Conservation (phyloP, 2,797 vertebrate species). For the Gallinago stenura region DNA sequence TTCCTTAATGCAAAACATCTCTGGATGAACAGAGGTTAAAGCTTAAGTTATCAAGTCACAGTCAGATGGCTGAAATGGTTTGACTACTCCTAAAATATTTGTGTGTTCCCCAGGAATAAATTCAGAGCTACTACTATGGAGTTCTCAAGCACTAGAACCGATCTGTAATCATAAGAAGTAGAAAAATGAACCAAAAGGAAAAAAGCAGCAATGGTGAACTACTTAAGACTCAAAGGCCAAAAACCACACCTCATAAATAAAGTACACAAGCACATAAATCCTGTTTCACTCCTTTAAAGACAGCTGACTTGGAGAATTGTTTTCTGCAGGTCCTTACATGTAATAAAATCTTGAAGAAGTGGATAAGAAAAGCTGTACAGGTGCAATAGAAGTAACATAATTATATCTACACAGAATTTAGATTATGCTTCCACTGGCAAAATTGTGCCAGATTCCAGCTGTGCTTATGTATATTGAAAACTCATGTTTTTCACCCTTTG, state of each 20-base stretch:
- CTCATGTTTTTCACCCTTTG: background rate
- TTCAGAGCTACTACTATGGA: background rate
- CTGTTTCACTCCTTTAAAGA: background rate
- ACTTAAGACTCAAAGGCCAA: background rate
- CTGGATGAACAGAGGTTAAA: background rate
- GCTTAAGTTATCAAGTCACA: no score
- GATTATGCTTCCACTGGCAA: background rate
- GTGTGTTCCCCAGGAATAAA: background rate
- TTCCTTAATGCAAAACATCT: background rate
- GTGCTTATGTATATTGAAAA: conserved; percentile 4
- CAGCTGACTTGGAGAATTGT: background rate
- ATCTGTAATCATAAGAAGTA: background rate
- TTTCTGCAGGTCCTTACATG: background rate
- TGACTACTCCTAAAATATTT: no score
- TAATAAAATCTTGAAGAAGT: background rate
- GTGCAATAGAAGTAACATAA: background rate
- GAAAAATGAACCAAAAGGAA: background rate
- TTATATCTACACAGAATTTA: background rate
- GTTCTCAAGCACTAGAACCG: background rate
- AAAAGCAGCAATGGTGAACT: background rate
- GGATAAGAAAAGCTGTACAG: background rate
- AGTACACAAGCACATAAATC: background rate
- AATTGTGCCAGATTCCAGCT: background rate
- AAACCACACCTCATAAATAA: background rate
- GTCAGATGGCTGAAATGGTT: no score